Conservation (phyloP, 53 echinoderm and acorn worm species). For the Patiria pectinifera region DNA sequence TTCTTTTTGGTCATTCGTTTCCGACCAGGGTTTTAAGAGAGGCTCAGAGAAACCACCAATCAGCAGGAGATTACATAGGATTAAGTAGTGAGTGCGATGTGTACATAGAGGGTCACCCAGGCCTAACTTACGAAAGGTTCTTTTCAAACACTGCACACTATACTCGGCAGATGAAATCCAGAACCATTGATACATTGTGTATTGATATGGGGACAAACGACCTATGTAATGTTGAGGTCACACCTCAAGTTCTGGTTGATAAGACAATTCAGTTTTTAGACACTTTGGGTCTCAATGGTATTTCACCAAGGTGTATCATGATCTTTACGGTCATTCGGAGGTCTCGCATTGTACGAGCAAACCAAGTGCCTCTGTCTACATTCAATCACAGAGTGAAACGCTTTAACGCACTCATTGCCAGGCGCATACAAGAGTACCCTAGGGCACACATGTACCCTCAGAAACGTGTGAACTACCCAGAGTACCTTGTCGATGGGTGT, state of each 20-base stretch:
- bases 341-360: not conserved
- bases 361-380: slow-evolving; percentile 5
- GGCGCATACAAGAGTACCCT: not conserved
- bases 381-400: not conserved
- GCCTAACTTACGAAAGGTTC: not conserved
- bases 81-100: not conserved
- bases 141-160: not conserved
- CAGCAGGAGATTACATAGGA: not conserved
- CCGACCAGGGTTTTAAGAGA: not conserved
- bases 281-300: not conserved
- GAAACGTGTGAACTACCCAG: not conserved
- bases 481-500: slow-evolving; percentile 10
- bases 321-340: slow-evolving; percentile 4
- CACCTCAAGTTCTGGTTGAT: not conserved
- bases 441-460: not conserved
- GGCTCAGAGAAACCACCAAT: not conserved
- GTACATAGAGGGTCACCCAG: slow-evolving; percentile 2
- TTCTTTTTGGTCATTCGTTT: slow-evolving; percentile 6
- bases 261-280: not conserved
- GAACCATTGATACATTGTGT: not conserved
- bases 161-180: not conserved
- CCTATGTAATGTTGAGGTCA: not conserved
- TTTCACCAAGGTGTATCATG: not conserved
- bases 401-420: not conserved
- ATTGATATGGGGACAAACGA: not conserved